Evolutionary conservation across 2,888 invertebrate genomes (phyloP).

Genomic region (Orthosia gracilis): DNA sequence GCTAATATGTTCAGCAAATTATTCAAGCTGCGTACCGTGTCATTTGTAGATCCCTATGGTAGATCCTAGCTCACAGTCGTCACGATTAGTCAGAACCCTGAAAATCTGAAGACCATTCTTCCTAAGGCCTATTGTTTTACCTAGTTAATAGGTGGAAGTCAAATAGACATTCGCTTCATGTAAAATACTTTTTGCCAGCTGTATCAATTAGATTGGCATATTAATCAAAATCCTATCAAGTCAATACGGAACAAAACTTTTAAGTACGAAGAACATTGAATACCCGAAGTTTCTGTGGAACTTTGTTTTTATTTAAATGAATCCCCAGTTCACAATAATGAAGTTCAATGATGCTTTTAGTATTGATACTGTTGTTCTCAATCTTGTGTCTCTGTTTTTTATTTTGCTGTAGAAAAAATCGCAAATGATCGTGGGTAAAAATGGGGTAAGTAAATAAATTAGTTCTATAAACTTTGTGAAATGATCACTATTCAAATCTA

Average conservation of each 20-base stretch:
- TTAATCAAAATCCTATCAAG: constrained; percentile 33
- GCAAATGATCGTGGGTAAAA: background rate
- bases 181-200: too few species aligned
- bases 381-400: constrained; percentile 26
- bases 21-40: too few species aligned
- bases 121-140: too few species aligned
- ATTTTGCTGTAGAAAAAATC: background rate
- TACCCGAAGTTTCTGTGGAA: constrained; percentile 36
- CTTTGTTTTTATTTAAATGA: constrained; percentile 60
- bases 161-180: too few species aligned
- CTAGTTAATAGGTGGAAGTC: too few species aligned
- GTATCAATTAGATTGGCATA: too few species aligned
- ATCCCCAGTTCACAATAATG: constrained; percentile 50
- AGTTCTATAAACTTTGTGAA: background rate
- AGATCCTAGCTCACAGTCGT: too few species aligned
- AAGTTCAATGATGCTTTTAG: constrained; percentile 58
- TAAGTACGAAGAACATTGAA: constrained; percentile 27
- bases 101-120: background rate
- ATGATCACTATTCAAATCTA: background rate
- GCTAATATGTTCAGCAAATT: too few species aligned
- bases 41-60: too few species aligned
- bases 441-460: background rate
- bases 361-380: constrained; percentile 52
- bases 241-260: constrained; percentile 29
- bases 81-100: background rate